These are phyloP conservation scores for Lathamus discolor DNA, from an alignment of 2,113 vertebrate genomes.

Conservation along the genomic window DNA sequence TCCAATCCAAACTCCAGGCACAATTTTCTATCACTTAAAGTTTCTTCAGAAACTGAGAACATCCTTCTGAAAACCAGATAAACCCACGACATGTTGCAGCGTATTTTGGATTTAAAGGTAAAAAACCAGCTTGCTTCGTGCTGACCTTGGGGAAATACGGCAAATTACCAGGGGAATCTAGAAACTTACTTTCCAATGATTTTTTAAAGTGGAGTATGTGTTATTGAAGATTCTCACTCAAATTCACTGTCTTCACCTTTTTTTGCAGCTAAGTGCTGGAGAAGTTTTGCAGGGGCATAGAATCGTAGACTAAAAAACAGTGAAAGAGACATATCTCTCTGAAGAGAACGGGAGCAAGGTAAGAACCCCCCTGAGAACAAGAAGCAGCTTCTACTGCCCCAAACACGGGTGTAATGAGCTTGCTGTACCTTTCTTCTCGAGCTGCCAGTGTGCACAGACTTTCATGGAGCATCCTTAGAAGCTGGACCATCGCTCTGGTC, in stretches of 20 bases:
- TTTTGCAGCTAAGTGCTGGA: background rate
- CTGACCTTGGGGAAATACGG: background rate
- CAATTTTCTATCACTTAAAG: background rate
- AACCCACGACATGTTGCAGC: background rate
- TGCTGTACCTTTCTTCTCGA: background rate
- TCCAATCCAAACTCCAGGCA: background rate
- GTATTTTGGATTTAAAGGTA: background rate
- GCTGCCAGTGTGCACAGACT: background rate
- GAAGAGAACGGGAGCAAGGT: background rate
- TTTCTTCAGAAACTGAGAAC: background rate
- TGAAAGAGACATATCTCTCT: background rate
- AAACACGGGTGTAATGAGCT: background rate
- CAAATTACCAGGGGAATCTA: background rate
- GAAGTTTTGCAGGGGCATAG: background rate
- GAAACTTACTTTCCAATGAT: background rate
- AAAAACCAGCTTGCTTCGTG: background rate
- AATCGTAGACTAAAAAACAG: background rate
- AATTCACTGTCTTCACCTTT: background rate
- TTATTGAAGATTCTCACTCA: background rate
- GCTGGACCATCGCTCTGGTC: background rate
- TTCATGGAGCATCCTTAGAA: background rate
- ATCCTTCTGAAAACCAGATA: background rate
- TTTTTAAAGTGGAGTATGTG: background rate
- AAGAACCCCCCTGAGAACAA: background rate
- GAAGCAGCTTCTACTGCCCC: background rate